Conservation (phyloP, 2,888 invertebrate genomes). For the Theristus sp. region DNA sequence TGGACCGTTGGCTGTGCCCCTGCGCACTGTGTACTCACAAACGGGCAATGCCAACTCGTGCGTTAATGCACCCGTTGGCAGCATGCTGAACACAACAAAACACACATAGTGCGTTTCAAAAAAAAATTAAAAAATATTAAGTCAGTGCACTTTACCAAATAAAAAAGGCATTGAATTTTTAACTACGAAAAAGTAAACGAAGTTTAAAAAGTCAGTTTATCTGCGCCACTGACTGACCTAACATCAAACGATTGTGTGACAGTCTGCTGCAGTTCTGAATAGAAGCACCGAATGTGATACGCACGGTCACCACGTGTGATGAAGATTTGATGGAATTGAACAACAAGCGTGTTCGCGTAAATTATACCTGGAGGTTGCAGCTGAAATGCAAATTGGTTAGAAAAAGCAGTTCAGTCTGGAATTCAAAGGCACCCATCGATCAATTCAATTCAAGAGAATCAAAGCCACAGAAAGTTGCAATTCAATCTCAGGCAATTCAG, state of each 20-base stretch:
- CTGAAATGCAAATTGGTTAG: slow-evolving; percentile 1
- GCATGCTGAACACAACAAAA: neutral
- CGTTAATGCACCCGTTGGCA: slow-evolving; percentile 3
- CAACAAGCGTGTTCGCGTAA: slow-evolving; percentile 6
- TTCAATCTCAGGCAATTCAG: no score
- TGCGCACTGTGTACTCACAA: slow-evolving; percentile 8
- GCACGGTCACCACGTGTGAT: slow-evolving; percentile 8
- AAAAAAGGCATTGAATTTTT: no score
- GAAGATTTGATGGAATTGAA: slow-evolving; percentile 8
- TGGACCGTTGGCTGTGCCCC: slow-evolving; percentile 6
- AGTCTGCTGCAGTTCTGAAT: slow-evolving; percentile 5
- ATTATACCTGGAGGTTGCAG: slow-evolving; percentile 5
- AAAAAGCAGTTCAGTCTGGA: neutral
- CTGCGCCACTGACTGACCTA: no score
- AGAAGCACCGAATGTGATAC: slow-evolving; percentile 8
- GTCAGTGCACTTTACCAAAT: no score
- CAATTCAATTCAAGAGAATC: no score
- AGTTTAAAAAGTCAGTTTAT: no score
- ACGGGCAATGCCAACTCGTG: slow-evolving; percentile 6
- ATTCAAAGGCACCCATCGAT: no score
- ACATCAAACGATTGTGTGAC: slow-evolving; percentile 5
- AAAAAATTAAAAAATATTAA: no score
- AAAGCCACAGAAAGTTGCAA: no score
- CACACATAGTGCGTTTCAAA: neutral
- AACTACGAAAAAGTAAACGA: no score